Evolutionary conservation across 2,113 vertebrate species (phyloP), one percentile per base, ranked within the genome.

Genomic region (Rhinopomastus cyanomelas): DNA sequence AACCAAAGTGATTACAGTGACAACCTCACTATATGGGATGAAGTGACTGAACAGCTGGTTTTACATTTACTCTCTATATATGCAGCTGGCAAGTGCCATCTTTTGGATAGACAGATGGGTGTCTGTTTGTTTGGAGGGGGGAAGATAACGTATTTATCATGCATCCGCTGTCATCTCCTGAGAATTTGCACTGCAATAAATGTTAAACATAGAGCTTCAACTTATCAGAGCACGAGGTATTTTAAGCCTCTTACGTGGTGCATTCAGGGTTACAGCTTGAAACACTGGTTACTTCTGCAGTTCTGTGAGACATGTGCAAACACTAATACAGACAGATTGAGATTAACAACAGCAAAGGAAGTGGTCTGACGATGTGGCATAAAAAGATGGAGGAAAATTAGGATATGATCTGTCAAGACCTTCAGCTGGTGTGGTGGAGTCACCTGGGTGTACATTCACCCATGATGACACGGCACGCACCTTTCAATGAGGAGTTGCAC

Each of bases 1-100:
- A 92, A 90, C 62, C 86, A 94, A 94, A 94, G 67, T 90, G 78
- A 93, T 94, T 95, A 81, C 81, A 62, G 81, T 94, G 92, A 90
- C 90, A 95, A 81, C 81, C 81, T 94, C 74, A 56, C 74, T 93
- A 52, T 94, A 88, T 77, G 84, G 92, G 81, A 87, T 74, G 90
- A 91, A 81, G 88, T 79, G 90, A 87, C 84, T 87, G 77, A 94
- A 93, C 95, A 96, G 81, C 90, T 95, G 95, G 81, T 96, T 96
- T 94, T 94, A 82, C 90, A 93, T 93, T 93, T 95, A 94, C 66
- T 95, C 84, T 90, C 92, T 92, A 77, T 91, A 93, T 39, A 93
- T 85, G 81, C 94, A 93, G 83, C 93, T 94, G 94, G 93, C 88
- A 95, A 76, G 55, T 72, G 69, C 64, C 16, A 6, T 94, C 69